Percentiles rank a stretch among this genome's conserved stretches.
phyloP scores from a whole-genome alignment of 1,140 invertebrate genomes.

The Cydia pomonella region DNA sequence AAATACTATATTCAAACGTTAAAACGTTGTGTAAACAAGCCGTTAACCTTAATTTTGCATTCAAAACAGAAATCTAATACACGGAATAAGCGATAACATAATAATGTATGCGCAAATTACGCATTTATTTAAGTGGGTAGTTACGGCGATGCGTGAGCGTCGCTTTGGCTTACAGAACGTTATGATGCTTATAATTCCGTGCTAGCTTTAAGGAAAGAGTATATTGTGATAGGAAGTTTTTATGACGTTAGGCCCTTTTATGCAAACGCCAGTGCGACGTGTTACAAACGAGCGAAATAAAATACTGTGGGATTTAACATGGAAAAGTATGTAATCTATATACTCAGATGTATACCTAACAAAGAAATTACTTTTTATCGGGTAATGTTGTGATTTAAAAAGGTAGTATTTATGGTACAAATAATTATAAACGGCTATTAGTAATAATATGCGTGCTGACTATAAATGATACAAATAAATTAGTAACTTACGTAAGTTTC shows the following conservation, averaged over 20 bases:
- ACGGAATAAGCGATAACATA: conserved; percentile 41
- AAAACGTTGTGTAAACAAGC: not conserved
- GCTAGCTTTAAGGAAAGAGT: not conserved
- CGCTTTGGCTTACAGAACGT: not conserved
- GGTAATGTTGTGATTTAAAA: not conserved
- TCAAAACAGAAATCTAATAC: conserved; percentile 44
- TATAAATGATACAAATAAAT: too few species aligned
- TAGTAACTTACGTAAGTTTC: too few species aligned
- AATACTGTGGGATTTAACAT: conserved; percentile 6
- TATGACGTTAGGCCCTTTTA: not conserved
- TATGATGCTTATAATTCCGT: not conserved
- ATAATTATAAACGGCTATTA: too few species aligned
- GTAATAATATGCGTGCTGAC: too few species aligned
- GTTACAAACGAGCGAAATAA: not conserved
- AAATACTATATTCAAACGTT: not conserved
- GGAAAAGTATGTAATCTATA: not conserved
- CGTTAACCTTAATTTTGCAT: conserved; percentile 42
- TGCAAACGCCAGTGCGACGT: not conserved
- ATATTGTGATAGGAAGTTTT: not conserved
- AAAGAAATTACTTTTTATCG: not conserved
- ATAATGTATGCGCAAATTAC: conserved; percentile 46
- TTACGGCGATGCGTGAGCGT: conserved; percentile 39
- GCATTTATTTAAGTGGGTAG: conserved; percentile 53
- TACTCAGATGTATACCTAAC: not conserved
- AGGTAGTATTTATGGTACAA: too few species aligned